Evolutionary conservation across 2,888 invertebrate genomes (phyloP), one percentile per base, ranked within the genome.

Genomic region (Zaprionus obscuricornis): DNA sequence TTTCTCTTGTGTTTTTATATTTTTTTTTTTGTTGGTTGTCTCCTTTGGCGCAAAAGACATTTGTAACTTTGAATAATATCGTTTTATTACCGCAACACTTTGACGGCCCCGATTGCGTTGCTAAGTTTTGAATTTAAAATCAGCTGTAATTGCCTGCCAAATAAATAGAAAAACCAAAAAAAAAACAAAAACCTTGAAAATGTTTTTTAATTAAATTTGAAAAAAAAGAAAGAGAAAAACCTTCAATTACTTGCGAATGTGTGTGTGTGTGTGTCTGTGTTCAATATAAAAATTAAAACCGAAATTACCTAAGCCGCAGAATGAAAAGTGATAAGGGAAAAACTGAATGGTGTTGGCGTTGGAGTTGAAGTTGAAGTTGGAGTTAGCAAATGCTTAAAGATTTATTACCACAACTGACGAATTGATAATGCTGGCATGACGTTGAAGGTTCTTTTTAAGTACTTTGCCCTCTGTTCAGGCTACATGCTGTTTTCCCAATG

Each of bases 11-110:
- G n/a, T 40, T 69, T 62, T 76, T 56, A 37, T 43, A 33, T 22
- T 29, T 43, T 57, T 29, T 42, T 33, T 33, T 26, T 34, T 27
- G 17, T 29, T 20, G 36, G 13, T 22, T 51, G 34, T 55, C 62
- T 51, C 42, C 37, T n/a, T n/a, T n/a, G n/a, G n/a, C n/a, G n/a
- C n/a, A n/a, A n/a, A n/a, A n/a, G n/a, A 50, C 63, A 60, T 66
- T 66, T 81, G 62, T 69, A 58, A 58, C 66, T 74, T 76, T 83
- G 76, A 85, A 74, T 86, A 84, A 84, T 84, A 82, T 84, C 85
- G 68, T 86, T 84, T 84, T 84, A 84, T 86, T 84, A 84, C 85
- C 75, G 56, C 74, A 68, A 67, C 70, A 74, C 69, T 71, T 66
- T 64, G 66, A 76, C 54, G 62, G 42, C 16, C 31, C 8, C 33